phyloP scores from a whole-genome alignment of 2,888 invertebrate genomes.

The Oegoconia quadripuncta region DNA sequence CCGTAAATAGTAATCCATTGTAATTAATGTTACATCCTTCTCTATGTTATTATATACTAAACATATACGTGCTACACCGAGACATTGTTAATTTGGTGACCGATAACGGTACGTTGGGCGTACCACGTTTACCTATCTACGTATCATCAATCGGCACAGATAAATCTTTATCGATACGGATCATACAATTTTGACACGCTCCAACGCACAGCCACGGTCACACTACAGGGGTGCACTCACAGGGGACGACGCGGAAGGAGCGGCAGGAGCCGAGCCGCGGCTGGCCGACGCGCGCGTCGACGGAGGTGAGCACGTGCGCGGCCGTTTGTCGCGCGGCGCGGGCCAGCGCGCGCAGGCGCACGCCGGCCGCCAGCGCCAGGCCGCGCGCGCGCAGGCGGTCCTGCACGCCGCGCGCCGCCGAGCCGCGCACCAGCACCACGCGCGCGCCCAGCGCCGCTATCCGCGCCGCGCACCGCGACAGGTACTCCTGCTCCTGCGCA shows the following conservation, averaged over 20 bases:
- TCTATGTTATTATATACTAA: too few species aligned
- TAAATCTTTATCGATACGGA: too few species aligned
- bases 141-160: too few species aligned
- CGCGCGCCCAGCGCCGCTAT: constrained; percentile 91
- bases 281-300: constrained; percentile 91
- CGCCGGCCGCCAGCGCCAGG: constrained; percentile 93
- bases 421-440: constrained; percentile 93
- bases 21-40: too few species aligned
- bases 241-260: constrained; percentile 81
- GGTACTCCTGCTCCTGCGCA: constrained; percentile 89
- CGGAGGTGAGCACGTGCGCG: constrained; percentile 91
- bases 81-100: too few species aligned
- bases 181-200: too few species aligned
- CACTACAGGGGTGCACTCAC: too few species aligned
- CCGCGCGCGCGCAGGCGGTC: constrained; percentile 85
- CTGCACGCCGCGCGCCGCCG: constrained; percentile 92
- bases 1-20: too few species aligned
- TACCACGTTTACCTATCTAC: too few species aligned
- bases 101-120: too few species aligned
- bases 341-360: constrained; percentile 76
- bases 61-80: too few species aligned
- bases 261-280: constrained; percentile 92
- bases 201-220: too few species aligned
- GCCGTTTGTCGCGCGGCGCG: constrained; percentile 88
- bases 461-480: constrained; percentile 90